Evolutionary conservation across 2,113 vertebrate genomes (phyloP), one percentile per base, ranked within the genome.

Genomic region (Galeopterus variegatus): DNA sequence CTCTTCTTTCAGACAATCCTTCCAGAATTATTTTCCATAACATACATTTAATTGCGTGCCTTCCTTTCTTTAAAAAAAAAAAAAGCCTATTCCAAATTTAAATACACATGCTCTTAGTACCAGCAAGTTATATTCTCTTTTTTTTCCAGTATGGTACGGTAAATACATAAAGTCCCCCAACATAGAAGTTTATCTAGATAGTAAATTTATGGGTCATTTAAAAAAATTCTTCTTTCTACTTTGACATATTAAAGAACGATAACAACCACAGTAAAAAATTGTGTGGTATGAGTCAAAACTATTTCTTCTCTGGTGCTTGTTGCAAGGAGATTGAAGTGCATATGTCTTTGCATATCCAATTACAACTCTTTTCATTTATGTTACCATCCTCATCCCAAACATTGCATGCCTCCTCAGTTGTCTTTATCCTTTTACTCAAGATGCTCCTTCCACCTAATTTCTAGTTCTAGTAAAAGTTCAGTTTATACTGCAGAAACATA

Each of bases 61-160:
- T 65, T 41, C 3, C 56, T 67, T 72, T 76, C 54, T 94, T 76
- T 36, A 81, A 97, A 69, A 64, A n/a, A 60, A n/a, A 60, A 93
- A 69, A 90, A 19, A 41, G 1, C 45, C 1, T 80, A 15, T 70
- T 8, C 45, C 77, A 67, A 85, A 81, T 45, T 65, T 56, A 93
- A 90, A 88, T 81, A 18, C 2, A 82, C 18, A 65, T 7, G 52
- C 1, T 4, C 3, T 86, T 95, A 79, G 3, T 50, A 24, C 4
- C 13, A 88, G 18, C 17, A 87, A 52, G 15, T 33, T n/a, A 52
- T 26, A 31, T 72, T 75, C 0, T 45, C 17, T 54, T 48, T 11
- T 56, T 69, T 76, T 62, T 82, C 41, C 10, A 19, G 12, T 64
- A 41, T 41, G 41, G 6, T 56, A 26, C 41, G 31, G 10, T 76